A percentile compares a stretch with the other conserved stretches of the same genome.
Conservation (phyloP, 53 echinoderm and acorn worm genomes). For the Echinarachnius parma region DNA sequence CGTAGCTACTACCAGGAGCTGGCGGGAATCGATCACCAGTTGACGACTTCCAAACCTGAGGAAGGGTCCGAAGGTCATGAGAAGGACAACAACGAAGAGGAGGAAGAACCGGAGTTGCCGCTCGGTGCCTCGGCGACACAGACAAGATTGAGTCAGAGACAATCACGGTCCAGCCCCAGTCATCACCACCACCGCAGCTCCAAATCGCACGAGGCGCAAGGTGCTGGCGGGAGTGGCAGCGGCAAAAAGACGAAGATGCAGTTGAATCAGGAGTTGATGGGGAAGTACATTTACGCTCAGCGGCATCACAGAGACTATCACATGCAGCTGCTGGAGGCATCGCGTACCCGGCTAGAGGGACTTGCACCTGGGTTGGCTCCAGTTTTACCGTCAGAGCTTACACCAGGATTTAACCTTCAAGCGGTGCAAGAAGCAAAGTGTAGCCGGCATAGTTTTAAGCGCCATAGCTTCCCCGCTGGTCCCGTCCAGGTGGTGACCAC, state of each 20-base stretch:
- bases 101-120: slow-evolving; percentile 16
- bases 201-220: slow-evolving; percentile 28
- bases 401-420: slow-evolving; percentile 14
- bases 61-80: slow-evolving; percentile 17
- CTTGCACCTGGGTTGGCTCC: slow-evolving; percentile 33
- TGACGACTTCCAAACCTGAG: background rate
- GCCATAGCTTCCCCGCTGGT: slow-evolving; percentile 32
- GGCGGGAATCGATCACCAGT: slow-evolving; percentile 86
- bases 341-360: slow-evolving; percentile 66
- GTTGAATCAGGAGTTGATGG: slow-evolving; percentile 24
- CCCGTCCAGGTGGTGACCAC: slow-evolving; percentile 19
- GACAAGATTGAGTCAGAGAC: slow-evolving; percentile 44
- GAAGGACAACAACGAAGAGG: slow-evolving; percentile 14
- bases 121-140: slow-evolving; percentile 44
- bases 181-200: slow-evolving; percentile 46
- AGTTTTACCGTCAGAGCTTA: slow-evolving; percentile 27
- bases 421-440: background rate
- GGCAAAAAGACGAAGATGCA: slow-evolving; percentile 30
- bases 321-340: slow-evolving; percentile 73
- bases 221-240: slow-evolving; percentile 2
- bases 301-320: slow-evolving; percentile 72
- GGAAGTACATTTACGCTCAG: slow-evolving; percentile 41
- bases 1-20: slow-evolving; percentile 85
- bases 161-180: slow-evolving; percentile 33
- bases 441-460: slow-evolving; percentile 37